Evolutionary conservation across 2,113 vertebrate species (phyloP).

Genomic region (Cyprinus carpio): DNA sequence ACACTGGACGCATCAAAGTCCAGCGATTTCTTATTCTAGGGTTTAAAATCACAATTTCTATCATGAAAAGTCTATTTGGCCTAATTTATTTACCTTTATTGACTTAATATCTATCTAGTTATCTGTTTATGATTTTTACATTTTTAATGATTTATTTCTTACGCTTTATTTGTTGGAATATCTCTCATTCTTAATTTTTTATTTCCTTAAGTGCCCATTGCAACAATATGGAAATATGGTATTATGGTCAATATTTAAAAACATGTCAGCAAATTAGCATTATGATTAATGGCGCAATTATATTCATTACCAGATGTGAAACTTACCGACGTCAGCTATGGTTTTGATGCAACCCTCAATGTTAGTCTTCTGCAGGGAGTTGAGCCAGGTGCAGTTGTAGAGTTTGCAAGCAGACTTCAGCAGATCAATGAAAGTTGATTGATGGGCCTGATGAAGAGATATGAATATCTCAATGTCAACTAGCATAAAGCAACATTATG

Average conservation of each 20-base stretch:
- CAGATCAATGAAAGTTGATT: constrained; percentile 90
- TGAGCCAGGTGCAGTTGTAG: constrained; percentile 91
- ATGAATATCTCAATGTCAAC: neutral
- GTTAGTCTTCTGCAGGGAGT: constrained; percentile 82
- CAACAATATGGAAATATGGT: neutral
- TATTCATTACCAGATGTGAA: neutral
- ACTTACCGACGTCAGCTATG: constrained; percentile 92
- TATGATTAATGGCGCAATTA: neutral
- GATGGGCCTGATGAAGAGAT: constrained; percentile 80
- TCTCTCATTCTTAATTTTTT: neutral
- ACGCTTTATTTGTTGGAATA: no score
- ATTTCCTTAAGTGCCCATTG: neutral
- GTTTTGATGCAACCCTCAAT: constrained; percentile 95
- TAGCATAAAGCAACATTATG: neutral
- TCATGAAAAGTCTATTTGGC: no score
- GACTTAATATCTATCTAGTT: no score
- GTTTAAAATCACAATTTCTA: no score
- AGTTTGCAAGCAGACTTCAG: constrained; percentile 91
- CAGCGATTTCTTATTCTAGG: neutral
- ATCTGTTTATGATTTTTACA: no score
- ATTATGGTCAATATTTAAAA: neutral
- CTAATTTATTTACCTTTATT: no score
- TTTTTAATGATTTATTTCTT: no score
- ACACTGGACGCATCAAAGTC: no score
- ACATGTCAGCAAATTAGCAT: neutral